A percentile compares a stretch with the other conserved stretches of the same genome.
phyloP scores from a whole-genome alignment of 37 sponge, comb jelly and placozoan species.

The Lycopodina hypogea region DNA sequence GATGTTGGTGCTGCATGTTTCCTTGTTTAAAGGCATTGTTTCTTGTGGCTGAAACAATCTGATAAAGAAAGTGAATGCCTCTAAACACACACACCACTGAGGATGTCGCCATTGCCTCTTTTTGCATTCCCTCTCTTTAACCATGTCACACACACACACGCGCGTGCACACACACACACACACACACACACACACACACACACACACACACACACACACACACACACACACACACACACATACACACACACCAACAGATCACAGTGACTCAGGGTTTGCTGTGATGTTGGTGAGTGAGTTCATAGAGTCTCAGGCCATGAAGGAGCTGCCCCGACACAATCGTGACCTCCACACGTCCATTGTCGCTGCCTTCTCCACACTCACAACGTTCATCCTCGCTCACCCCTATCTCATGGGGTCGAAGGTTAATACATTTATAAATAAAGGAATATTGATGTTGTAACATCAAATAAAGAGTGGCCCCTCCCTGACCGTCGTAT shows the following conservation, averaged over 20 bases:
- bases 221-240: no score
- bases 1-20: no score
- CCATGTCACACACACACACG: background rate
- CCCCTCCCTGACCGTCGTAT: background rate
- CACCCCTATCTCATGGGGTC: constrained; percentile 64
- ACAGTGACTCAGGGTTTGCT: constrained; percentile 33
- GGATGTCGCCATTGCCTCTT: no score
- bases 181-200: background rate
- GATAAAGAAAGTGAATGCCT: no score
- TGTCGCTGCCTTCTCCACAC: constrained; percentile 79
- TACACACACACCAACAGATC: no score
- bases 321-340: constrained; percentile 51
- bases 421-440: constrained; percentile 56
- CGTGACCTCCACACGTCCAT: constrained; percentile 79
- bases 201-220: background rate
- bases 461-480: background rate
- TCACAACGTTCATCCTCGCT: constrained; percentile 55
- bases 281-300: constrained; percentile 69
- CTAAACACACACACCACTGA: no score
- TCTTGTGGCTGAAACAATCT: no score
- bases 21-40: no score
- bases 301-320: constrained; percentile 56
- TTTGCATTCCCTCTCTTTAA: no score
- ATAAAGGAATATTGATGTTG: background rate
- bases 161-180: background rate